A percentile compares a stretch with the other conserved stretches of the same genome.
These are phyloP conservation scores for Cylas formicarius DNA, from an alignment of 1,140 invertebrate species.

Conservation along the genomic window DNA sequence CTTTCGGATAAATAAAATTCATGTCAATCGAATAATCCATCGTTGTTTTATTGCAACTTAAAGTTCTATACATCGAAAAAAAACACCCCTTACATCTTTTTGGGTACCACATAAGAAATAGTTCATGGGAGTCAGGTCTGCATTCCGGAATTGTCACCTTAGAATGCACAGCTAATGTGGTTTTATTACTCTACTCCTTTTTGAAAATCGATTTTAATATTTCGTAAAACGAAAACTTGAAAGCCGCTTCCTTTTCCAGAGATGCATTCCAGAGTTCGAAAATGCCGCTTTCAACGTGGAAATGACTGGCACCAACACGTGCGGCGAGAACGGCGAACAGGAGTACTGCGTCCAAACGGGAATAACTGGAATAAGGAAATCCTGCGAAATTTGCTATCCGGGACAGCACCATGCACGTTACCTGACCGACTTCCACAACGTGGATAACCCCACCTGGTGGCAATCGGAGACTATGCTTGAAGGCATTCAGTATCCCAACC, in stretches of 20 bases:
- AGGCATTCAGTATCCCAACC: constrained; percentile 79
- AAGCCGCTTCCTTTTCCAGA: constrained; percentile 49
- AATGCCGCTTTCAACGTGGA: constrained; percentile 86
- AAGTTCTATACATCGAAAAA: no score
- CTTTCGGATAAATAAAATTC: no score
- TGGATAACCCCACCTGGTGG: constrained; percentile 94
- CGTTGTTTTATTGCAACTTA: no score
- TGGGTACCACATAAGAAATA: background rate
- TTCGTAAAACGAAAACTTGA: background rate
- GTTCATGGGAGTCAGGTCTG: background rate
- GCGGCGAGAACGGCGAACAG: constrained; percentile 67
- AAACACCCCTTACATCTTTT: background rate
- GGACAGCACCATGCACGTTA: constrained; percentile 69
- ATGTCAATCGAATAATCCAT: no score
- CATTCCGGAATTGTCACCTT: background rate
- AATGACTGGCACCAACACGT: constrained; percentile 93
- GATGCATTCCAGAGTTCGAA: constrained; percentile 92
- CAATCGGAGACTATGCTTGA: constrained; percentile 97
- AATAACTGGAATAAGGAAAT: constrained; percentile 46
- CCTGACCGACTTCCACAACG: constrained; percentile 84
- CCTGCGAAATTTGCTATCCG: constrained; percentile 56
- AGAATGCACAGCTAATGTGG: background rate
- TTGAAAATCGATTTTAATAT: background rate
- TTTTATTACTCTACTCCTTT: background rate
- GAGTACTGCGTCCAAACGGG: constrained; percentile 89